phyloP scores from a whole-genome alignment of 2,888 invertebrate species.

The Eumerus sabulonum region DNA sequence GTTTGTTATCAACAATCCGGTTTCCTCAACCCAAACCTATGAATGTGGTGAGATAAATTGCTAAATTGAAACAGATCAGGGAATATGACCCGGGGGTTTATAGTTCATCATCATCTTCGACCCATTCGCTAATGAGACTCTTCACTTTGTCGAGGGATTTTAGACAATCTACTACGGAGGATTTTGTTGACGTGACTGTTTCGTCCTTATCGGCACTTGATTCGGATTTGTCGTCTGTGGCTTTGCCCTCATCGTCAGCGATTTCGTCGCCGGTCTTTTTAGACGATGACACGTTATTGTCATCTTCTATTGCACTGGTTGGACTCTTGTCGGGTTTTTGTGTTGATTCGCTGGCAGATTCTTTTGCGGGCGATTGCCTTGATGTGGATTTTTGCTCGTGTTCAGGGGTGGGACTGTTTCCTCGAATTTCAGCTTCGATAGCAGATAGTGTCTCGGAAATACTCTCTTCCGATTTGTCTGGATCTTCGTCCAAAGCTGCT shows the following conservation, averaged over 20 bases:
- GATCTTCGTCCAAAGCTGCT: background rate
- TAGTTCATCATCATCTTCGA: slow-evolving; percentile 76
- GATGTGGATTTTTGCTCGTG: background rate
- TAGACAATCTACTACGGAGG: slow-evolving; percentile 16
- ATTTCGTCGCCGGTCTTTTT: slow-evolving; percentile 26
- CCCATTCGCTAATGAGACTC: slow-evolving; percentile 78
- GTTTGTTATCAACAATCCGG: background rate
- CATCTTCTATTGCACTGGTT: background rate
- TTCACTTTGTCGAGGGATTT: slow-evolving; percentile 73
- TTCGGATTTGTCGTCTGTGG: slow-evolving; percentile 63
- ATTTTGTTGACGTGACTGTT: slow-evolving; percentile 52
- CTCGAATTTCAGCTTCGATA: background rate
- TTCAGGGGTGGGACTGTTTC: background rate
- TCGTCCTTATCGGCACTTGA: slow-evolving; percentile 48
- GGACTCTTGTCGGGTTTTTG: background rate
- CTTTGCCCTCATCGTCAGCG: slow-evolving; percentile 19
- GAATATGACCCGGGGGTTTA: slow-evolving; percentile 29
- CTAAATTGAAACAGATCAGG: background rate
- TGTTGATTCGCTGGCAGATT: background rate
- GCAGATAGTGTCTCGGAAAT: slow-evolving; percentile 67
- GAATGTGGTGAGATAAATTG: background rate
- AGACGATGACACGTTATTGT: background rate
- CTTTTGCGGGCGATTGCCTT: background rate
- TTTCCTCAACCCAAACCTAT: slow-evolving; percentile 6
- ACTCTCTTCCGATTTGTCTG: slow-evolving; percentile 71